Evolutionary conservation across 2,888 invertebrate genomes (phyloP), one percentile per base, ranked within the genome.

Genomic region (Andrena fulva): DNA sequence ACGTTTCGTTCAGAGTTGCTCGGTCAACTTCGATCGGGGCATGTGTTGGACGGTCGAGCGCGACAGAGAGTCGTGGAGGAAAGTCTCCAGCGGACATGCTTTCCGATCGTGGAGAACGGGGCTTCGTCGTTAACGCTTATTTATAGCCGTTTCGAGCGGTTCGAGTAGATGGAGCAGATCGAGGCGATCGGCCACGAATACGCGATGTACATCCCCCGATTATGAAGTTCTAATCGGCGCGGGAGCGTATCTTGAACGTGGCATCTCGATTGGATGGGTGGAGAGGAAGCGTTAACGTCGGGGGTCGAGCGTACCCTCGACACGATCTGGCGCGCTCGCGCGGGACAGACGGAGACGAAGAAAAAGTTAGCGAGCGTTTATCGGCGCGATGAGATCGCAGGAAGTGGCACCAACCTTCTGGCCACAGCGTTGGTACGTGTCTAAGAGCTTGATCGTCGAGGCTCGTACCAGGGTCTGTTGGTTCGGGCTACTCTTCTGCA

Each of bases 401-500:
- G 63, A 80, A 80, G 75, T 31, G 77, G 42, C 54, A 81, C 88
- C 76, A 93, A 96, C 96, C 95, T 96, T 96, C 94, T 96, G 96
- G 93, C 96, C 96, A 94, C 96, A 96, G 92, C 96, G 95, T 93
- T 96, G 96, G 93, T 96, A 96, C 83, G 96, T 95, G 93, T 96
- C 96, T 95, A 96, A 93, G 89, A 96, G 94, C 94, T 96, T 96
- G 93, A 96, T 96, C 89, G 96, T 96, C 85, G 96, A 96, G 80
- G 96, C 95, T 91, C 96, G 95, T 91, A 96, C 95, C 93, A 96
- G 95, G 90, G 95, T 95, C 90, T 95, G 95, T 91, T 95, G 95
- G 92, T 93, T 93, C 82, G 93, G 93, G 84, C 94, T 93, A 90
- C 89, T 93, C 89, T 93, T 93, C 86, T 93, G 93, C 90, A 93